Base-by-base conservation (phyloP, 2,113 vertebrate species). In the Stegastes partitus region DNA sequence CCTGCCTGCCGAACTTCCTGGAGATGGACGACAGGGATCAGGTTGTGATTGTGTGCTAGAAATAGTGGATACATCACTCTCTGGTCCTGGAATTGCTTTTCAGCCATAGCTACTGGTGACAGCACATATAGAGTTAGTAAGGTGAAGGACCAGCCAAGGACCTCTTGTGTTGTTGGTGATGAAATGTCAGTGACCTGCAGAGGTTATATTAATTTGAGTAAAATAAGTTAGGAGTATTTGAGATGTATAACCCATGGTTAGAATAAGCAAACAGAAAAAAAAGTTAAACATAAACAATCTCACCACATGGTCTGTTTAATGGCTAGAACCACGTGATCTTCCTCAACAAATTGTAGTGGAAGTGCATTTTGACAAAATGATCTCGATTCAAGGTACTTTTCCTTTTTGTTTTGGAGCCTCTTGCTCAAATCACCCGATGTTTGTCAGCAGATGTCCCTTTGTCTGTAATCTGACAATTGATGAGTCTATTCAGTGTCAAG, bases 11-110 rank as follows among this genome's bases (percentile, higher is more conserved):
- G 47, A 61, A 71, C 75, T 61, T 76, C 70, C 70, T n/a, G 26
- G 37, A 83, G 69, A 72, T 78, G 34, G 73, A 83, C 18, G 23
- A 68, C 59, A 31, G 44, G 58, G 63, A 74, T 74, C 63, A 31
- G 66, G 22, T 26, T 69, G 53, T 58, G 63, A 66, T 34, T 28
- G 58, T 58, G 55, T 59, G 59, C 72, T 42, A 57, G 49, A 54
- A 49, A 72, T 22, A 5, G 51, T 59, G 69, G 39, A 37, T 12
- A 61, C 19, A 49, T 21, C 25, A 50, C 57, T 81, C 54, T 16
- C 21, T 11, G 26, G 25, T 50, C 57, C 25, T 68, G 26, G 50
- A 74, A 73, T 79, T 49, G 37, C 45, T 76, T 77, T 65, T 70
- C 56, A 56, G 37, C n/a, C 1, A 1, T 45, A 50, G 56, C 25